Evolutionary conservation across 92 coral and sea anemone genomes (phyloP).

Genomic region (Zoanthus solanderi): DNA sequence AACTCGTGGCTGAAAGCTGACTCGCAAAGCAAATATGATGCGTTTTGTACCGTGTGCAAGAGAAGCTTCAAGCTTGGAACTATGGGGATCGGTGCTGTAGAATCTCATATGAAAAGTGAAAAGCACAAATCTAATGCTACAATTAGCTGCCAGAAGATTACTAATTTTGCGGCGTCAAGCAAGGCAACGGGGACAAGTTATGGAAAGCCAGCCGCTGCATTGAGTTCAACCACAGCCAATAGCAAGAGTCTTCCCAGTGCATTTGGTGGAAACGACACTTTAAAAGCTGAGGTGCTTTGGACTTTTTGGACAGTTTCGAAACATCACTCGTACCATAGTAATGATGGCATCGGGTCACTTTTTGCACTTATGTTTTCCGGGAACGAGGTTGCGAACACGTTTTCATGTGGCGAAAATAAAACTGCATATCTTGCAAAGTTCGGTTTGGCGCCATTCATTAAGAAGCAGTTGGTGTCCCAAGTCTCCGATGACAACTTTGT

Average conservation of each 20-base stretch:
- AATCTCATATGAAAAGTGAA: conserved; percentile 27
- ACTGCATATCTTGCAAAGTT: conserved; percentile 22
- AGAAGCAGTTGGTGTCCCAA: conserved; percentile 28
- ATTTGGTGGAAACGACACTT: conserved; percentile 33
- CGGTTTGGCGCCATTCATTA: conserved; percentile 21
- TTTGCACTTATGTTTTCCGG: conserved; percentile 20
- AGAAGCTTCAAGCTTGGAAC: conserved; percentile 29
- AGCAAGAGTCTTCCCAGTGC: conserved; percentile 27
- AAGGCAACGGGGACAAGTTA: conserved; percentile 14
- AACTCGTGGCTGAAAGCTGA: conserved; percentile 18
- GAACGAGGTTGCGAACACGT: conserved; percentile 10
- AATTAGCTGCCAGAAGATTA: conserved; percentile 31
- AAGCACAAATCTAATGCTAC: conserved; percentile 22
- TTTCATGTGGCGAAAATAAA: conserved; percentile 10
- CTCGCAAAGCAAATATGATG: conserved; percentile 30
- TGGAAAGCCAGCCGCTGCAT: conserved; percentile 25
- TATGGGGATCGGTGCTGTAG: conserved; percentile 33
- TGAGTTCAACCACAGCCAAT: conserved; percentile 14
- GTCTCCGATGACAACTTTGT: conserved; percentile 29
- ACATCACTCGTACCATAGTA: conserved; percentile 21
- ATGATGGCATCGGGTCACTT: conserved; percentile 19
- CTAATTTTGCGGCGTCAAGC: conserved; percentile 17
- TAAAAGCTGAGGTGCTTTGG: conserved; percentile 31
- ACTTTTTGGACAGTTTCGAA: conserved; percentile 28
- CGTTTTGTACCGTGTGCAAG: conserved; percentile 28